These are phyloP conservation scores for Drosophila quinaria DNA, from an alignment of 2,888 invertebrate genomes.

Conservation along the genomic window DNA sequence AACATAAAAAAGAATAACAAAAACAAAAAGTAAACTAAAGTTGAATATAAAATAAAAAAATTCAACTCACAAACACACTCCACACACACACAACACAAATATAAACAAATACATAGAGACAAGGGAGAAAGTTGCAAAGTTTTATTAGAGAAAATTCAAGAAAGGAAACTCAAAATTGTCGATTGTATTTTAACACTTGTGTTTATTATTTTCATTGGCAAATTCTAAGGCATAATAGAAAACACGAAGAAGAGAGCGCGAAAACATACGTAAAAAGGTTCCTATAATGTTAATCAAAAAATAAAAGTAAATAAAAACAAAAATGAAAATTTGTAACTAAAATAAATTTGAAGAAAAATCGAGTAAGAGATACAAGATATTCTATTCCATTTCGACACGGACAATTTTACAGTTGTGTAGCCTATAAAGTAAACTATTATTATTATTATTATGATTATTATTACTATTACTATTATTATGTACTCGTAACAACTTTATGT, in stretches of 20 bases:
- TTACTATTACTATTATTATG: constrained; percentile 17
- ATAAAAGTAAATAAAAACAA: constrained; percentile 27
- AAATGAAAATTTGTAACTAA: constrained; percentile 35
- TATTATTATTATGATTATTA: constrained; percentile 17
- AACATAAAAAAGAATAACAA: constrained; percentile 27
- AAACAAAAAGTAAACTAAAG: constrained; percentile 46
- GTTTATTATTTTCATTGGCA: constrained; percentile 22
- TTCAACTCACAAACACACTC: constrained; percentile 48
- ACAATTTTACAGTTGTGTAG: constrained; percentile 76
- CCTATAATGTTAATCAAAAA: constrained; percentile 85
- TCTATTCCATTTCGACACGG: constrained; percentile 67
- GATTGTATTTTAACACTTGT: constrained; percentile 29
- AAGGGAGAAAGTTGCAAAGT: constrained; percentile 38
- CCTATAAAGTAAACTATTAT: constrained; percentile 45
- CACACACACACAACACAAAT: constrained; percentile 15
- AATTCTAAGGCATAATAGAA: constrained; percentile 8
- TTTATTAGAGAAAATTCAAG: constrained; percentile 54
- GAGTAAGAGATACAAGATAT: constrained; percentile 35
- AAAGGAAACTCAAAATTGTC: constrained; percentile 50
- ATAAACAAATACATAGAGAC: constrained; percentile 22
- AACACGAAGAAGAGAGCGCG: constrained; percentile 12
- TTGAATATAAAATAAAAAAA: constrained; percentile 54
- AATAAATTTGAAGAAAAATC: constrained; percentile 27
- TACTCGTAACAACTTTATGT: constrained; percentile 44
- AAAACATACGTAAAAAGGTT: constrained; percentile 85